Conservation (phyloP, 2,888 invertebrate species). For the Halictus quadricinctus region DNA sequence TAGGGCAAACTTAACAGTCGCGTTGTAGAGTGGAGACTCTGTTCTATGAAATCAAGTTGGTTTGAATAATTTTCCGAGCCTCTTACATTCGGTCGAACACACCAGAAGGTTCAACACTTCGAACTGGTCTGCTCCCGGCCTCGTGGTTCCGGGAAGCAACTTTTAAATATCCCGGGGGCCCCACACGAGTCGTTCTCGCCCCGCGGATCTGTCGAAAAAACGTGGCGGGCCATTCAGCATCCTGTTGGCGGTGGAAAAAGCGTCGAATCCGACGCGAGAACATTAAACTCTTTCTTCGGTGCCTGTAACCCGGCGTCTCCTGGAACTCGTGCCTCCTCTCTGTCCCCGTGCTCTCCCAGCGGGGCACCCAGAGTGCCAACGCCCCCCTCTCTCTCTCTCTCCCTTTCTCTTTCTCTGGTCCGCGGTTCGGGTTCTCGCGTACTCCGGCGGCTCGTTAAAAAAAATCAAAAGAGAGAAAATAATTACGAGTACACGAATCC, state of each 20-base stretch:
- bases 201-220: background rate
- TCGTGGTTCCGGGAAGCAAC: background rate
- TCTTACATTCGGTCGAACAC: too few relatives aligned
- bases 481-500: constrained; percentile 68
- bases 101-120: background rate
- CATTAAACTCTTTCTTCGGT: constrained; percentile 4
- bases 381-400: background rate
- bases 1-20: too few relatives aligned
- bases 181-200: background rate
- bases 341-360: background rate
- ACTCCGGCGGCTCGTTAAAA: constrained; percentile 62
- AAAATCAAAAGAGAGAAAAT: constrained; percentile 68
- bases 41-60: too few relatives aligned
- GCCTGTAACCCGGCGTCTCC: background rate
- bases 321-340: background rate
- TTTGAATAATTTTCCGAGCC: too few relatives aligned
- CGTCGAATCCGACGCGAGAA: background rate
- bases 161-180: background rate
- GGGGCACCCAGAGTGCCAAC: background rate
- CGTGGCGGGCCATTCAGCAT: constrained; percentile 1
- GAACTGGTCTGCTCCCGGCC: background rate
- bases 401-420: background rate
- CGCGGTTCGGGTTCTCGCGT: constrained; percentile 20
- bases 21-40: too few relatives aligned
- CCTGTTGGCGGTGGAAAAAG: background rate